Conservation (phyloP, 2,797 vertebrate genomes). For the Apogon hyalosoma region DNA sequence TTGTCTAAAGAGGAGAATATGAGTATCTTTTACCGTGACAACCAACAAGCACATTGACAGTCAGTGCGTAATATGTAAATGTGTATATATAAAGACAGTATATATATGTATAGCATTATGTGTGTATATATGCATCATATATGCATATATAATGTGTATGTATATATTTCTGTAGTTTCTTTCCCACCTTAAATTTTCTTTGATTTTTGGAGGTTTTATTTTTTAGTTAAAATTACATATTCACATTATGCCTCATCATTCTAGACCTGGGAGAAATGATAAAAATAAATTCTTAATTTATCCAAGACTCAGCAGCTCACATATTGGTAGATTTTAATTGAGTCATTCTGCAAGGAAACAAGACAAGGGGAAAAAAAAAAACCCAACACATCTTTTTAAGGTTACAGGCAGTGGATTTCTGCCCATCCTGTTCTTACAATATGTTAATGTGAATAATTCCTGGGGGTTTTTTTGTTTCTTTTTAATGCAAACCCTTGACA, state of each 20-base stretch:
- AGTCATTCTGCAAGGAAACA: constrained; percentile 21
- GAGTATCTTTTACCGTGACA: constrained; percentile 79
- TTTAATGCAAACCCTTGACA: constrained; percentile 14
- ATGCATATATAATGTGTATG: constrained; percentile 86
- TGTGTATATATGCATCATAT: constrained; percentile 85
- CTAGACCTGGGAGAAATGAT: constrained; percentile 32
- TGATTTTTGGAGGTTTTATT: constrained; percentile 59
- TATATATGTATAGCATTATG: constrained; percentile 86
- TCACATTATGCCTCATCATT: constrained; percentile 80
- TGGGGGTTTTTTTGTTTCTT: constrained; percentile 16
- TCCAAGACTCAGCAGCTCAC: constrained; percentile 16
- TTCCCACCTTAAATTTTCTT: constrained; percentile 72
- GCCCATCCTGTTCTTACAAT: constrained; percentile 26
- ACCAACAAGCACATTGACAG: constrained; percentile 84
- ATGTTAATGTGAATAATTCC: constrained; percentile 41
- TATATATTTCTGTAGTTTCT: constrained; percentile 85
- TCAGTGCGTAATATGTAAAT: constrained; percentile 82
- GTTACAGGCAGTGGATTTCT: constrained; percentile 33
- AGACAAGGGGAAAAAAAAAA: constrained; percentile 7
- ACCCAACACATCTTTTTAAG: constrained; percentile 13
- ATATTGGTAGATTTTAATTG: constrained; percentile 19
- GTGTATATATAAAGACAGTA: constrained; percentile 83
- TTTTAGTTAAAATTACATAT: constrained; percentile 85
- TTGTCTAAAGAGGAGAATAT: constrained; percentile 70
- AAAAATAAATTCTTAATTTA: constrained; percentile 36